These are phyloP conservation scores for Lerema accius DNA, from an alignment of 1,140 invertebrate species.

Conservation along the genomic window DNA sequence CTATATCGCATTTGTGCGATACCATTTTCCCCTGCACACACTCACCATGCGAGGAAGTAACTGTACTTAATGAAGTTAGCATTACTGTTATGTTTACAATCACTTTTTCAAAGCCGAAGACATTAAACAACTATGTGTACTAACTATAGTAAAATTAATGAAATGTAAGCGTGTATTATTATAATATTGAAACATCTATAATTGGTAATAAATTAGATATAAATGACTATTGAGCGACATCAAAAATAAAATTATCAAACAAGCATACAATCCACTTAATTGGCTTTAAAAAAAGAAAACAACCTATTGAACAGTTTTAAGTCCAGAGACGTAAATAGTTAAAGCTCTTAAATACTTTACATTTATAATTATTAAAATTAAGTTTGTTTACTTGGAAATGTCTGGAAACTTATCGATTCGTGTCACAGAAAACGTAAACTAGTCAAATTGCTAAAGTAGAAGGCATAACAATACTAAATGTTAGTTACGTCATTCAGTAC, in stretches of 20 bases:
- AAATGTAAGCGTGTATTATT: conserved; percentile 33
- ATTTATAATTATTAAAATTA: conserved; percentile 51
- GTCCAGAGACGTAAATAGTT: conserved; percentile 64
- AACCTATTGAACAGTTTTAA: conserved; percentile 43
- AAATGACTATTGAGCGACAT: conserved; percentile 39
- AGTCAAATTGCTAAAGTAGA: conserved; percentile 57
- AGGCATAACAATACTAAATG: conserved; percentile 65
- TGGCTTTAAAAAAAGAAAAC: conserved; percentile 34
- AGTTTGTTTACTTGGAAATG: conserved; percentile 67
- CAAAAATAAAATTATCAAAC: conserved; percentile 37
- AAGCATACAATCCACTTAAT: conserved; percentile 33
- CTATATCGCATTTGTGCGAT: conserved; percentile 57
- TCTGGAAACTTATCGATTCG: conserved; percentile 49
- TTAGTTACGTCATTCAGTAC: conserved; percentile 81
- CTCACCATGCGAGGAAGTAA: conserved; percentile 70
- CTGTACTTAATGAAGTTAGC: conserved; percentile 57
- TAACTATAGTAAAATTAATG: conserved; percentile 38
- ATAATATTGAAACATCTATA: conserved; percentile 28
- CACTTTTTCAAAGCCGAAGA: conserved; percentile 48
- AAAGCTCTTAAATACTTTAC: conserved; percentile 73
- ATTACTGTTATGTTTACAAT: conserved; percentile 59
- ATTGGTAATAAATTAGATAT: conserved; percentile 26
- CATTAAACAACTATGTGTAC: conserved; percentile 36
- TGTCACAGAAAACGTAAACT: conserved; percentile 46
- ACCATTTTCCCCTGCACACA: conserved; percentile 49